These are phyloP conservation scores for Anser cygnoides DNA, from an alignment of 2,113 vertebrate genomes.

Conservation along the genomic window DNA sequence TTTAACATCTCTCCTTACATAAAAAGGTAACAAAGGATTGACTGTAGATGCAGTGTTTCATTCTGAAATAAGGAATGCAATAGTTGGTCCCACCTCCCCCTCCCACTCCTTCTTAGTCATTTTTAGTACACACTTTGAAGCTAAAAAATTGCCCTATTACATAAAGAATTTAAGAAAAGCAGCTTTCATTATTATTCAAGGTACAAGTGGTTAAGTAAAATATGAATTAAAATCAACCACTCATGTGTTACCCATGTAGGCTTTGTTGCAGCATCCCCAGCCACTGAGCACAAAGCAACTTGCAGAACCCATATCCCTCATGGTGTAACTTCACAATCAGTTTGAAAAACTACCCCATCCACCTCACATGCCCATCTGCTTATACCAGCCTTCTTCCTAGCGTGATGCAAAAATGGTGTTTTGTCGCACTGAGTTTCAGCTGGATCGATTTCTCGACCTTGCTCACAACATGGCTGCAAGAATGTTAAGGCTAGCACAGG, in stretches of 20 bases:
- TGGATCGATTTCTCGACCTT: background rate
- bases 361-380: background rate
- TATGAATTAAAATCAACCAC: background rate
- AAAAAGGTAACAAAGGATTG: background rate
- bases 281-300: background rate
- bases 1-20: background rate
- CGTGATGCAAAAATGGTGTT: background rate
- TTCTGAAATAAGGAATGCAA: conserved; percentile 40
- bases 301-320: background rate
- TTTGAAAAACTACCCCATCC: background rate
- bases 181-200: conserved; percentile 24
- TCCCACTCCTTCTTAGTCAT: conserved; percentile 39
- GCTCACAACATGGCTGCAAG: background rate
- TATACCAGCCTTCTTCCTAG: background rate
- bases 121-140: conserved; percentile 46
- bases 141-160: conserved; percentile 32
- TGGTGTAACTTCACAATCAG: background rate
- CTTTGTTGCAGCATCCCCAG: background rate
- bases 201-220: conserved; percentile 19
- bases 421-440: background rate
- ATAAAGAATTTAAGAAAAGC: conserved; percentile 31
- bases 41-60: background rate
- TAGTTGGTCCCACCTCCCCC: background rate
- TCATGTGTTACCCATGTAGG: background rate
- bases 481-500: background rate